Evolutionary conservation across 2,113 vertebrate species (phyloP), one percentile per base, ranked within the genome.

Genomic region (Pedetes capensis): DNA sequence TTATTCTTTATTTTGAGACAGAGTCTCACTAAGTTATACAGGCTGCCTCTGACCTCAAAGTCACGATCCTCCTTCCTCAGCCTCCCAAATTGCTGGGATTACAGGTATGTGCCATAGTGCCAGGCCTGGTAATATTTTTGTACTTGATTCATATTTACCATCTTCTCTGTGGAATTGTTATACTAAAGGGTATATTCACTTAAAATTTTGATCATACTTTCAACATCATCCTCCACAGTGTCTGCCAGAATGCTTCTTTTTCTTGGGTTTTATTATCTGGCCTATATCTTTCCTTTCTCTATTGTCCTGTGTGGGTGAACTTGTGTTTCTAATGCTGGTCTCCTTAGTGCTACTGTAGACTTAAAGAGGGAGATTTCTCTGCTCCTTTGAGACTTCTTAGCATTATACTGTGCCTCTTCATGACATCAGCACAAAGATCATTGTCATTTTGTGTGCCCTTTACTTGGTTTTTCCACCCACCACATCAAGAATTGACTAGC

Each of bases 261-360:
- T 17, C 37, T 37, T 39, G 53, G 64, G 13, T 11, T 34, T 63
- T 23, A 8, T 55, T 49, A 11, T 4, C 17, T 0, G 0, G 55
- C 39, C 53, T 53, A 10, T 37, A 3, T 49, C 16, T 84, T 84
- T 39, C 8, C 85, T 53, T 81, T 11, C 53, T 42, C 11, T 37
- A 17, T 11, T 82, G 17, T 74, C 0, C n/a, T 18, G 0, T 3
- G 1, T 0, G 27, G 4, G 25, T 57, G 66, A 49, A 20, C 20
- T 78, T 89, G 27, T 63, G 23, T 39, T 76, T 47, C 47, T 13
- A 3, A 18, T 0, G 14, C 53, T 55, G 53, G 32, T 16, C 22
- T 42, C 16, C 4, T 0, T 4, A 32, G 17, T 12, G 5, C 39
- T 29, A 13, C 39, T 0, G 0, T 16, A 27, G 47, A 27, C 17